A percentile compares a stretch with the other conserved stretches of the same genome.
Evolutionary conservation across 2,797 vertebrate species (phyloP).

Genomic region (Sebastes minor): DNA sequence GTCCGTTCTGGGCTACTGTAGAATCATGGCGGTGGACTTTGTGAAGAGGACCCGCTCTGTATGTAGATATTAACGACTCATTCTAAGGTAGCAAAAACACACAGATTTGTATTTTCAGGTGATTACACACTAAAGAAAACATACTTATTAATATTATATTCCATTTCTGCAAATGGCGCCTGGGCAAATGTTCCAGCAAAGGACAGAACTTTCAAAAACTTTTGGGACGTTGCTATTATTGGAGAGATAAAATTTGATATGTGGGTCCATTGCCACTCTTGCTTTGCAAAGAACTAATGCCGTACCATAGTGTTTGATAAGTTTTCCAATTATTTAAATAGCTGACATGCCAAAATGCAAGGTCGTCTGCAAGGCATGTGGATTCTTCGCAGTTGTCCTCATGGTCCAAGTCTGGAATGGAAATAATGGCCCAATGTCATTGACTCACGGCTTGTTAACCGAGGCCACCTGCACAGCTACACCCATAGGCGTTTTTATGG

Average conservation of each 20-base stretch:
- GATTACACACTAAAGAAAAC: too few species aligned
- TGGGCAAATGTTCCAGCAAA: neutral
- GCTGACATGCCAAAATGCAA: neutral
- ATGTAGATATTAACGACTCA: too few species aligned
- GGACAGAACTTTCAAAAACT: neutral
- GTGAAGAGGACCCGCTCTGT: too few species aligned
- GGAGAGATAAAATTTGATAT: neutral
- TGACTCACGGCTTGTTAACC: slow-evolving; percentile 46
- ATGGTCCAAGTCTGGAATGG: slow-evolving; percentile 1
- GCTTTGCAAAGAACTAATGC: neutral
- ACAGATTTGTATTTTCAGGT: too few species aligned
- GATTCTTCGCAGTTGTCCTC: slow-evolving; percentile 8
- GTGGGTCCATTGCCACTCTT: neutral
- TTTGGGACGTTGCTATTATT: neutral
- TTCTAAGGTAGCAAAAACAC: too few species aligned
- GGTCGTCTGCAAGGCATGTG: neutral
- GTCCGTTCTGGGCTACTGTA: too few species aligned
- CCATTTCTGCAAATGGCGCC: too few species aligned
- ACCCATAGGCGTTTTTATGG: slow-evolving; percentile 7
- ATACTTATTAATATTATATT: too few species aligned
- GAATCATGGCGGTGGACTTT: too few species aligned
- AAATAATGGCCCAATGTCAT: slow-evolving; percentile 23
- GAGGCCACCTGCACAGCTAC: slow-evolving; percentile 48
- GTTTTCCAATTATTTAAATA: slow-evolving; percentile 14
- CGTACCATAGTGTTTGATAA: neutral